Percentiles rank a stretch among this genome's conserved stretches.
Evolutionary conservation across 2,113 vertebrate species (phyloP).

Genomic region (Globicephala melas): DNA sequence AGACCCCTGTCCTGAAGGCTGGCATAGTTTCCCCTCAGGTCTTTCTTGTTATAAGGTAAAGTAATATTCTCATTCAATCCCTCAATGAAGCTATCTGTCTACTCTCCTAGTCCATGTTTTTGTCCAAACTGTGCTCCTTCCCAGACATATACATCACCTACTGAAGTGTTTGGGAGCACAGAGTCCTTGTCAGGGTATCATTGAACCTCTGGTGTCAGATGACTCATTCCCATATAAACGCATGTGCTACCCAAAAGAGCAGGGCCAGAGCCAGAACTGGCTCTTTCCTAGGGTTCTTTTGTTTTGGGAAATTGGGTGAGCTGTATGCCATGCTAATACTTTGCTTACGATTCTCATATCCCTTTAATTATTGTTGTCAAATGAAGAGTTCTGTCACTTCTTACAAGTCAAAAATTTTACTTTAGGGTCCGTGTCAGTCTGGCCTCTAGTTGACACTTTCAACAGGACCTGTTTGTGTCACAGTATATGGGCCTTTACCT

Average conservation of each 20-base stretch:
- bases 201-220: background rate
- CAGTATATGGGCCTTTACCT: background rate
- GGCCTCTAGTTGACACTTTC: background rate
- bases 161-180: background rate
- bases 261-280: background rate
- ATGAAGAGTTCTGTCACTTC: background rate
- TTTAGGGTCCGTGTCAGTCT: background rate
- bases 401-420: background rate
- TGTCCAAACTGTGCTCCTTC: background rate
- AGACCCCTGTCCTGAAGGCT: constrained; percentile 89
- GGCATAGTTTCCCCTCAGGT: constrained; percentile 80
- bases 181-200: background rate
- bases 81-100: background rate
- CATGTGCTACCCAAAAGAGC: background rate
- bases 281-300: background rate
- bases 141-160: background rate
- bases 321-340: background rate
- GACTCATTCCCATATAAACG: background rate
- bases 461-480: background rate
- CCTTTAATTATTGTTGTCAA: background rate
- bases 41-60: constrained; percentile 94
- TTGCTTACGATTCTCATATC: background rate
- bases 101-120: background rate
- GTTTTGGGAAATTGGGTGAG: background rate
- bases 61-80: background rate